A percentile compares a stretch with the other conserved stretches of the same genome.
These are phyloP conservation scores for Piscicola geometra DNA, from an alignment of 2,888 invertebrate genomes.

Conservation along the genomic window DNA sequence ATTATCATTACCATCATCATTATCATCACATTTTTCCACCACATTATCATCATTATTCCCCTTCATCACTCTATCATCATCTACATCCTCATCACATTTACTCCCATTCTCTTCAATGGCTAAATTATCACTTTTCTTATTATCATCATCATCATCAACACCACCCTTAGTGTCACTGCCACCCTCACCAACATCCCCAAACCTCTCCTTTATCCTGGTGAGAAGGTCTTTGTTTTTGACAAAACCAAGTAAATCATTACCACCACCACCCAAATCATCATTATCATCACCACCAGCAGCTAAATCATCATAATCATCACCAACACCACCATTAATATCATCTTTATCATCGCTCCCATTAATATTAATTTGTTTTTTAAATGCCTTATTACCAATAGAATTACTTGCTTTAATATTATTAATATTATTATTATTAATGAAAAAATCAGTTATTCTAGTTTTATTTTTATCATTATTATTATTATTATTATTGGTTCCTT, in stretches of 20 bases:
- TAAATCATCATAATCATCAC: neutral
- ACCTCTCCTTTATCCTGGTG: neutral
- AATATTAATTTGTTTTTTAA: neutral
- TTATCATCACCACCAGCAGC: neutral
- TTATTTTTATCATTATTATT: neutral
- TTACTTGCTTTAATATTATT: neutral
- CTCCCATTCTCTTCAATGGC: too few species aligned
- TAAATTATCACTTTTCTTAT: neutral
- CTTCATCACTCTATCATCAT: neutral
- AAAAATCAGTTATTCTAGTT: neutral
- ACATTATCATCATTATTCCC: neutral
- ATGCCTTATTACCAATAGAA: neutral
- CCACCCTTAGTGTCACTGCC: neutral
- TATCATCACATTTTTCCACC: neutral
- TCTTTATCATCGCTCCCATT: neutral
- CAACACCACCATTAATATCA: neutral
- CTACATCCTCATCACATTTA: neutral
- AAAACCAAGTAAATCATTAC: neutral
- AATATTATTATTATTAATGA: neutral
- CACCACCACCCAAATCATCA: neutral
- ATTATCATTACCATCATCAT: neutral
- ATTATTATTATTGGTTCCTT: neutral
- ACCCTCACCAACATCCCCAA: neutral
- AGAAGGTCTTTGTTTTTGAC: neutral
- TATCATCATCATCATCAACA: slow-evolving; percentile 7